These are phyloP conservation scores for Hydropsyche betteni DNA, from an alignment of 2,888 invertebrate genomes.

Conservation along the genomic window DNA sequence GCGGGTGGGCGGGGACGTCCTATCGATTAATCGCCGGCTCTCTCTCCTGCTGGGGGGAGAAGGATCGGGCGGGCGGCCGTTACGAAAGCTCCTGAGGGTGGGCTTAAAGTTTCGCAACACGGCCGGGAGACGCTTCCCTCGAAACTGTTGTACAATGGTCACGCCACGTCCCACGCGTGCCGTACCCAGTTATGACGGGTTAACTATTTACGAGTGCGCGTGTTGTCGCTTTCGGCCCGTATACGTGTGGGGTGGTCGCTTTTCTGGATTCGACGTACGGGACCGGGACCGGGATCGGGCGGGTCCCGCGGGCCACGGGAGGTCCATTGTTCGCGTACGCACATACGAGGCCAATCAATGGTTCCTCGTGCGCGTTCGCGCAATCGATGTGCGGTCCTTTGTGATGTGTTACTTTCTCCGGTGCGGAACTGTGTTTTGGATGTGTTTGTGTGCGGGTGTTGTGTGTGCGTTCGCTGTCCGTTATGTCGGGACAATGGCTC, in stretches of 20 bases:
- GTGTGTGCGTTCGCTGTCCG: no score
- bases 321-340: not conserved
- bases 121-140: conserved; percentile 28
- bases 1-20: conserved; percentile 32
- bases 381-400: no score
- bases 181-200: conserved; percentile 36
- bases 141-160: conserved; percentile 38
- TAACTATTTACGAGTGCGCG: conserved; percentile 34
- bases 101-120: conserved; percentile 33
- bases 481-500: no score
- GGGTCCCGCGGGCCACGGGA: not conserved
- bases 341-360: conserved; percentile 14
- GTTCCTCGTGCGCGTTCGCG: not conserved
- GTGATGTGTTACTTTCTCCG: no score
- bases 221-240: not conserved
- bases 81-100: conserved; percentile 16
- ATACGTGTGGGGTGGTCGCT: no score
- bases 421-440: no score
- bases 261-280: conserved; percentile 1
- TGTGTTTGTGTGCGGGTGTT: no score
- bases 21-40: conserved; percentile 41
- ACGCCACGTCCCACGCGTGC: conserved; percentile 35
- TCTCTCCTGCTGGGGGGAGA: not conserved
- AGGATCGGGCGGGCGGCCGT: not conserved
- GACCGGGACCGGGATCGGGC: not conserved